These are phyloP conservation scores for Elachura formosa DNA, from an alignment of 2,113 vertebrate species.

Conservation along the genomic window DNA sequence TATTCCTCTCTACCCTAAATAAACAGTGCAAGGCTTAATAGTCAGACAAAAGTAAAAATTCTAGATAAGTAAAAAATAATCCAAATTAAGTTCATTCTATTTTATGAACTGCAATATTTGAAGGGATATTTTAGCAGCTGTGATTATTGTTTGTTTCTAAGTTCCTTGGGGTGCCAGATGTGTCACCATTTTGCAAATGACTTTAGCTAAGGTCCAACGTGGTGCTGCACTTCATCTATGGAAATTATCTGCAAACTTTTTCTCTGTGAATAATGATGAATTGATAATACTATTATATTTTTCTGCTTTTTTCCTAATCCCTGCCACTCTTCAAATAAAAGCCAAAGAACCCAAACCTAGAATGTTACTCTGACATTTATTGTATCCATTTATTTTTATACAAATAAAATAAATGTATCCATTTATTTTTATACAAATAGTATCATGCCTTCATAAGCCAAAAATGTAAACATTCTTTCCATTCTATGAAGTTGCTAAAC, in stretches of 20 bases:
- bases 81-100: neutral
- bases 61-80: neutral
- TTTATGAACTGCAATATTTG: neutral
- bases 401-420: neutral
- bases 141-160: neutral
- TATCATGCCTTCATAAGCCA: neutral
- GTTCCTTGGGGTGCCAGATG: neutral
- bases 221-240: neutral
- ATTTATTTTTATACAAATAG: neutral
- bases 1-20: neutral
- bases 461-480: neutral
- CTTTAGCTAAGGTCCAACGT: neutral
- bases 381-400: neutral
- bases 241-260: neutral
- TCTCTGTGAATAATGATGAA: neutral
- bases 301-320: neutral
- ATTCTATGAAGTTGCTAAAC: neutral
- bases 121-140: neutral
- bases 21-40: neutral
- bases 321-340: fast-evolving
- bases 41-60: neutral
- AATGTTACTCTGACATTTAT: neutral
- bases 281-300: neutral
- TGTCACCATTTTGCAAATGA: neutral
- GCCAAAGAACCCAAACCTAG: neutral